Base-by-base conservation (phyloP, 2,797 vertebrate species). In the Premnoplex brunnescens region DNA sequence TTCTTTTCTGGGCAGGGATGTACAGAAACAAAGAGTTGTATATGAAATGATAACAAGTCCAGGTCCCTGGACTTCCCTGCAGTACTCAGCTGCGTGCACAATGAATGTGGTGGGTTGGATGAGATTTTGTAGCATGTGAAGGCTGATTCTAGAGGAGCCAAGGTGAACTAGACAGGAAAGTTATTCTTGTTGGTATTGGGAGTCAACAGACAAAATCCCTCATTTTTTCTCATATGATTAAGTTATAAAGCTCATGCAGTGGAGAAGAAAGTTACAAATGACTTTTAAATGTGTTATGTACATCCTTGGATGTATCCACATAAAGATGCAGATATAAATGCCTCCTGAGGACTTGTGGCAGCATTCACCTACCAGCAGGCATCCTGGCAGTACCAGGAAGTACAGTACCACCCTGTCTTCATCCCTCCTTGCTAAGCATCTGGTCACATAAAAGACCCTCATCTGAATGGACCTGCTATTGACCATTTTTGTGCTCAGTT, bases 31-130 rank as follows among this genome's bases (percentile, higher is more conserved):
- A 55, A 79, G 8, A 39, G 24, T 14, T 11, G 11, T 16, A n/a
- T 62, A 21, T n/a, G 32, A 63, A 85, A 89, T n/a, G 1, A 36
- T 59, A 59, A 52, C 11, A 89, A 12, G 21, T 34, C 7, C 12
- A 67, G 15, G 43, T 62, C 4, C n/a, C n/a, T n/a, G n/a, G n/a
- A n/a, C 34, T 36, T 54, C 7, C 7, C 18, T 32, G 4, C 12
- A 18, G 9, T 14, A 44, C 8, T 66, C 28, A 49, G 13, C 26
- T 44, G 30, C 51, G 10, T 2, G 6, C 14, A 10, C 36, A 46
- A 10, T 12, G 5, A 52, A 36, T 10, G 21, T 2, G 1, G 3
- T 2, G 4, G 8, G 9, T 7, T 39, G 9, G 2, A 1, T 28
- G 37, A 44, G 21, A 15, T 36, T 71, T 24, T 48, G 21, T 43